Evolutionary conservation across 2,797 vertebrate species (phyloP).

Genomic region (Thalassophryne amazonica): DNA sequence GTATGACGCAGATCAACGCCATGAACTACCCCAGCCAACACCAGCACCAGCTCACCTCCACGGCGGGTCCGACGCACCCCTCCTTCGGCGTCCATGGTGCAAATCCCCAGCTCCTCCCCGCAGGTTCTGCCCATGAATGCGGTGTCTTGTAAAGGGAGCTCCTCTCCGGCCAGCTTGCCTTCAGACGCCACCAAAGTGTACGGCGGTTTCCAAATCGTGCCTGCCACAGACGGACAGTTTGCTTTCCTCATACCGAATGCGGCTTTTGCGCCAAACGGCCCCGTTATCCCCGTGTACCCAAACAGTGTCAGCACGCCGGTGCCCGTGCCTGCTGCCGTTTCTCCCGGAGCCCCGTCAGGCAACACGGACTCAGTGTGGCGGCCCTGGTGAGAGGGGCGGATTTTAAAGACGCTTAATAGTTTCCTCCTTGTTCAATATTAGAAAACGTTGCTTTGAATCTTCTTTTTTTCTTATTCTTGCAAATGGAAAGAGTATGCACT

Average conservation of each 20-base stretch:
- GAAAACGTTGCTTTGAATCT: constrained; percentile 50
- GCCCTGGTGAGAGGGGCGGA: constrained; percentile 87
- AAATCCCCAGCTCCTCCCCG: constrained; percentile 79
- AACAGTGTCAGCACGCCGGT: constrained; percentile 76
- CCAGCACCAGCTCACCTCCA: constrained; percentile 81
- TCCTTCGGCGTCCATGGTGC: constrained; percentile 83
- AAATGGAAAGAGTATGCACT: constrained; percentile 86
- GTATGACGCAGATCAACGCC: constrained; percentile 98
- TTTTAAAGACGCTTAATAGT: constrained; percentile 67
- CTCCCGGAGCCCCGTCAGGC: constrained; percentile 85
- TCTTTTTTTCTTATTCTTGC: constrained; percentile 71
- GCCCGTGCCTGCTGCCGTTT: constrained; percentile 75
- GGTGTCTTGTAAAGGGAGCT: constrained; percentile 83
- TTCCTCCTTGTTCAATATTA: constrained; percentile 66
- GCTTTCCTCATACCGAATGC: constrained; percentile 95
- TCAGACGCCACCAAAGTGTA: constrained; percentile 88
- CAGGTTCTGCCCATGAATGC: constrained; percentile 84
- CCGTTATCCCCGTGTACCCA: constrained; percentile 91
- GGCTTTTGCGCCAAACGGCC: constrained; percentile 87
- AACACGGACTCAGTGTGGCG: constrained; percentile 95
- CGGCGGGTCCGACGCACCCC: constrained; percentile 76
- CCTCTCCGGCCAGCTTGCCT: constrained; percentile 67
- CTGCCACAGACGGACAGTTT: constrained; percentile 95
- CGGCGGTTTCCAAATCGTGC: constrained; percentile 95
- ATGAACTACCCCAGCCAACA: constrained; percentile 92